Base-by-base conservation (phyloP, 2,113 vertebrate genomes). In the Argyrosomus japonicus region DNA sequence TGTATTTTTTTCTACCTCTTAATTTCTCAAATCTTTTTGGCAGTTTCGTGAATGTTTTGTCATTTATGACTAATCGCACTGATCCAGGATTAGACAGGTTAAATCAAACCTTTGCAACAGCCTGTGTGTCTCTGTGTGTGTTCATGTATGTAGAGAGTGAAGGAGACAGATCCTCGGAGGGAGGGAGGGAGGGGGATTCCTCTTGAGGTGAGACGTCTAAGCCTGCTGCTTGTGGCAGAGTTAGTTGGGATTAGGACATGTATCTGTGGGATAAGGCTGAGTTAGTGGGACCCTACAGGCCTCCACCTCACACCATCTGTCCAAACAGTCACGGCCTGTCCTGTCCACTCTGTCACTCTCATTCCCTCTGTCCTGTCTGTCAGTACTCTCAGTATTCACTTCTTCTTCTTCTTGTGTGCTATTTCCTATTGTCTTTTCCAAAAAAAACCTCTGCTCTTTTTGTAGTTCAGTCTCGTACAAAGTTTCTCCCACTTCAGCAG, bases 161-260 rank as follows among this genome's bases (percentile, higher is more conserved):
- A 87, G 81, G 60, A 90, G 86, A 63, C 83, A 60, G 74, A 63
- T 54, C 65, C 50, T 72, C 40, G 62, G 60, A 48, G 6, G 21
- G 25, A 4, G 72, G 56, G 21, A 62, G 69, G 75, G 64, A 57
- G 72, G 61, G 25, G 77, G 36, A 71, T 67, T 36, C 32, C 68
- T 70, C 68, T 77, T 50, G 86, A 88, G 87, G 88, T 91, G 90
- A 92, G 90, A 91, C 57, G 51, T 79, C 91, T 95, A 93, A 94
- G 85, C 86, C 88, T 94, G 89, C 69, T 83, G 89, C 86, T 89
- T 88, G 91, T 80, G 15, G 77, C 87, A 91, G 91, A 84, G 94
- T 94, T 90, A 94, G 89, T 60, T 48, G 19, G 87, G 94, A 94
- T 95, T 95, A 94, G 88, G 92, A 93, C 91, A 94, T 93, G 65